Conservation (phyloP, 2,797 vertebrate genomes). For the Protonibea diacanthus region DNA sequence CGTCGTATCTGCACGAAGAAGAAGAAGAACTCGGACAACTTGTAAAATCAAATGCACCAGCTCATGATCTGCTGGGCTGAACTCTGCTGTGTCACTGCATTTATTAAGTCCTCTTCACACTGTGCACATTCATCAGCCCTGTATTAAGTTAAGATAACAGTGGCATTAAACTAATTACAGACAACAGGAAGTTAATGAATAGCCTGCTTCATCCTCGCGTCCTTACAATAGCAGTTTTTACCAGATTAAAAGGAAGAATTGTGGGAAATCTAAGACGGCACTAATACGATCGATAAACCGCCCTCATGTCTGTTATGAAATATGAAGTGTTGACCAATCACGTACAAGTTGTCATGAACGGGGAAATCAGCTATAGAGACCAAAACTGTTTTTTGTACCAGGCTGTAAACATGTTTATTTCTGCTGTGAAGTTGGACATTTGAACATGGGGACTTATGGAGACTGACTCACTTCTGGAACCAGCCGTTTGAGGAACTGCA, state of each 20-base stretch:
- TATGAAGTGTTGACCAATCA: neutral
- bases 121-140: neutral
- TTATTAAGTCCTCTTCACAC: neutral
- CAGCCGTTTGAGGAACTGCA: no score
- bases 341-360: no score
- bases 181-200: conserved; percentile 13
- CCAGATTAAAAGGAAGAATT: conserved; percentile 1
- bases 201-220: conserved; percentile 26
- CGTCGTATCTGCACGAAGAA: no score
- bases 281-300: neutral
- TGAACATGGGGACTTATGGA: no score
- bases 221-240: neutral
- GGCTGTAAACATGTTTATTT: no score
- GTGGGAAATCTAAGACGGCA: neutral
- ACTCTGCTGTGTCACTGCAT: neutral
- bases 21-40: no score
- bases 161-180: conserved; percentile 36
- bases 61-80: neutral
- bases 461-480: no score
- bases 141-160: neutral
- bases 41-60: neutral
- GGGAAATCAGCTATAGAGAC: no score
- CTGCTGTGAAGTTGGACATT: no score
- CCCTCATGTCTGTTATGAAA: neutral
- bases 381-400: no score